Percentiles rank a stretch among this genome's conserved stretches.
Evolutionary conservation across 2,888 invertebrate genomes (phyloP).

Genomic region (Micoletzkya japonica): DNA sequence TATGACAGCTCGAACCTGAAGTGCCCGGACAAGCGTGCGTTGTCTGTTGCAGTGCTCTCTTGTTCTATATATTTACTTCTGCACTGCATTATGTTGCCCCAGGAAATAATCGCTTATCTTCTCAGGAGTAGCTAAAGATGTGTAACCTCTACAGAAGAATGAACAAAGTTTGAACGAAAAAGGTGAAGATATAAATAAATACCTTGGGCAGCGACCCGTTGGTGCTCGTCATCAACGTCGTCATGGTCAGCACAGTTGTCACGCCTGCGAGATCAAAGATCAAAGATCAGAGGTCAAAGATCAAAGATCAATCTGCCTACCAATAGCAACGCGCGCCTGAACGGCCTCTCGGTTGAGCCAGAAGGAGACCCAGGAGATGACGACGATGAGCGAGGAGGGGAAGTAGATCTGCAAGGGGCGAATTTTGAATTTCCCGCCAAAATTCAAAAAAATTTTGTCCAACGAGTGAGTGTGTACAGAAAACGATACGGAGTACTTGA

Average conservation of each 20-base stretch:
- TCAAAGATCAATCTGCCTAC: slow-evolving; percentile 39
- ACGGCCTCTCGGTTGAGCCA: slow-evolving; percentile 65
- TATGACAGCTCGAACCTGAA: too few species aligned
- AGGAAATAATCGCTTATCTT: too few species aligned
- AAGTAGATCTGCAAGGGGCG: slow-evolving; percentile 59
- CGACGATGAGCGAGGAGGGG: slow-evolving; percentile 63
- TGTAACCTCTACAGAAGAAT: too few species aligned
- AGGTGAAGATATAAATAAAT: neutral
- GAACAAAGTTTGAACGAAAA: too few species aligned
- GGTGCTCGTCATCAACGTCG: slow-evolving; percentile 65
- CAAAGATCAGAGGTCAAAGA: slow-evolving; percentile 6
- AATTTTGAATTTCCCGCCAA: neutral
- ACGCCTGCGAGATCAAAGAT: slow-evolving; percentile 51
- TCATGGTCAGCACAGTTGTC: slow-evolving; percentile 66
- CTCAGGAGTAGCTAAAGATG: too few species aligned
- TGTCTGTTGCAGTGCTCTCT: too few species aligned
- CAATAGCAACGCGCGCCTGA: slow-evolving; percentile 65
- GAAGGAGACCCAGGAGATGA: slow-evolving; percentile 64
- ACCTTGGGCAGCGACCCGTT: slow-evolving; percentile 65
- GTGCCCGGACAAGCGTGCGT: too few species aligned
- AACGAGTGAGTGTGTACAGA: too few species aligned
- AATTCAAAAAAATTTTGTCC: too few species aligned
- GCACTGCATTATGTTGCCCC: too few species aligned
- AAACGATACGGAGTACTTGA: too few species aligned
- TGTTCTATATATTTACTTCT: too few species aligned